Base-by-base conservation (phyloP, 2,888 invertebrate species). In the Altica lythri region DNA sequence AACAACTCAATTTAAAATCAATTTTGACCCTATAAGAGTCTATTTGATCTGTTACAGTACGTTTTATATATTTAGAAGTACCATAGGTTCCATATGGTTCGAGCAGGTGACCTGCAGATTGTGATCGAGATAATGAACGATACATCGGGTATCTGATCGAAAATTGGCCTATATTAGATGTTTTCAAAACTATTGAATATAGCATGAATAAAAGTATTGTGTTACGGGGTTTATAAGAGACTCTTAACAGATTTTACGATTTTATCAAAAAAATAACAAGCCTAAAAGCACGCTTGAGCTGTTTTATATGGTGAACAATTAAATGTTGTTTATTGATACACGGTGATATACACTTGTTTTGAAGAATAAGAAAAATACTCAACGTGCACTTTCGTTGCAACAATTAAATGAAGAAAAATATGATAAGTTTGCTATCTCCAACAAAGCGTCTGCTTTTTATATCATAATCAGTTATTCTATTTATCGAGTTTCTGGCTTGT, bases 1-100 rank as follows among this genome's bases (percentile, higher is more conserved):
- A 64, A 68, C 64, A 65, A 65, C 67, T 63, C 65, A 67, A 67
- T 67, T 68, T 63, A 55, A 57, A 55, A 54, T 51, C 59, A 55
- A 60, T 59, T 59, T 62, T 59, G 58, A 51, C 35, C 49, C 25
- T 34, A 50, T 53, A 43, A 40, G 27, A 18, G 35, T 32, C 53
- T 40, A 35, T 53, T 49, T 45, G 50, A 46, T 48, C 49, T 35
- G 14, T n/a, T 16, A 37, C 42, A 18, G 12, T 42, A 50, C 50
- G 16, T 18, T 13, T 44, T 10, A 27, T 51, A 51, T 19, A 17
- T 9, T 30, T 29, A 49, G n/a, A n/a, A n/a, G n/a, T 18, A 27
- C 29, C 27, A 30, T 29, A 8, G 40, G 22, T 42, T 44, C 57
- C 60, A 60, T 57, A 60, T 60, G 57, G 53, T 40, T 42, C 13